phyloP scores from a whole-genome alignment of 2,797 vertebrate species.

The Lemur catta region DNA sequence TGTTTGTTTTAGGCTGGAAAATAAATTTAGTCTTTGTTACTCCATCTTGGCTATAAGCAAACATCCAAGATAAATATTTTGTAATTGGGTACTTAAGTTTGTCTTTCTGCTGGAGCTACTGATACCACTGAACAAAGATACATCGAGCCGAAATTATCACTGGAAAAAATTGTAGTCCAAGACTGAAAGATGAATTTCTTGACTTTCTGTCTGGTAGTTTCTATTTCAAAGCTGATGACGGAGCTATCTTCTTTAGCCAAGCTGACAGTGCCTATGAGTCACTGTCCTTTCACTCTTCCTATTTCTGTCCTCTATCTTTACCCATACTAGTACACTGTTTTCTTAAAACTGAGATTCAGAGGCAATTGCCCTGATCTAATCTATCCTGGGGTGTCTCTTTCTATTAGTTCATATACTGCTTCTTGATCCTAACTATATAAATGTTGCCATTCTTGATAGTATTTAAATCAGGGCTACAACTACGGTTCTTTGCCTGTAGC shows the following conservation, averaged over 20 bases:
- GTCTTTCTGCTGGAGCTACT: background rate
- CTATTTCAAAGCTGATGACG: background rate
- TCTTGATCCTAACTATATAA: background rate
- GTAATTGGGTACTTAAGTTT: background rate
- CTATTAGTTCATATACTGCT: background rate
- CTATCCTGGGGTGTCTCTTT: background rate
- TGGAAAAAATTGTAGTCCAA: background rate
- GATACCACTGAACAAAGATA: background rate
- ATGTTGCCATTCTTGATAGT: background rate
- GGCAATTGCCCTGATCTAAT: background rate
- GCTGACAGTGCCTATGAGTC: background rate
- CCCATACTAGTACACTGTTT: background rate
- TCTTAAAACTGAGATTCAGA: background rate
- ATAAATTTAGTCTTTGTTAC: background rate
- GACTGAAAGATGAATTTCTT: background rate
- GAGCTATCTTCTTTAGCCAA: background rate
- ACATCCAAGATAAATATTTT: background rate
- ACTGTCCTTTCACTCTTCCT: background rate
- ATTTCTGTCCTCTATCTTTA: background rate
- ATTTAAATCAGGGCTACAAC: background rate
- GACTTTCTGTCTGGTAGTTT: background rate
- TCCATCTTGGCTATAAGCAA: background rate
- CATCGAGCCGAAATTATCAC: background rate
- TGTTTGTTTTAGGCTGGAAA: background rate
- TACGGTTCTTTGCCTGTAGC: background rate